Evolutionary conservation across 2,113 vertebrate species (phyloP).

Genomic region (Hydrochoerus hydrochaeris): DNA sequence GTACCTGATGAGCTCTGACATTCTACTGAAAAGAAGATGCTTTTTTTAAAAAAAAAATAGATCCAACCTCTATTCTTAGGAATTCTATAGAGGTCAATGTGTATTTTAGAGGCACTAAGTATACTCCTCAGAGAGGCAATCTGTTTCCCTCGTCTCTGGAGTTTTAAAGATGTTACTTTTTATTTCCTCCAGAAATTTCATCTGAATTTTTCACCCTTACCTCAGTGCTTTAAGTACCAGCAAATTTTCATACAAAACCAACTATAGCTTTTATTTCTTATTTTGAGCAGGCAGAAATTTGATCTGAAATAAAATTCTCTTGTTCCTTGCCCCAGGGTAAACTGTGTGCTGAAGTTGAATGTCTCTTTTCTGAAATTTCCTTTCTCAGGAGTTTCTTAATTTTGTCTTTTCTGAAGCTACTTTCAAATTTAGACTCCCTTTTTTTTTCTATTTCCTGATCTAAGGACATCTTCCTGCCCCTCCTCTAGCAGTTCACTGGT

Average conservation of each 20-base stretch:
- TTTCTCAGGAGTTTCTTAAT: background rate
- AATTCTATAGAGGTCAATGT: constrained; percentile 35
- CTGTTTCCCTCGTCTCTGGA: constrained; percentile 29
- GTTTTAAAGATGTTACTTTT: constrained; percentile 61
- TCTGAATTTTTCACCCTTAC: constrained; percentile 18
- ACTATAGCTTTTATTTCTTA: background rate
- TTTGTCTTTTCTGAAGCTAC: background rate
- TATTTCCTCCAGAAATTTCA: constrained; percentile 46
- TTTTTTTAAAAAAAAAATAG: constrained; percentile 67
- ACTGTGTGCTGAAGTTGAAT: constrained; percentile 1
- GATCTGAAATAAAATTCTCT: constrained; percentile 20
- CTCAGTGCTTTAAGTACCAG: background rate
- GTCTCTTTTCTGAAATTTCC: background rate
- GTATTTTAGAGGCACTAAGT: constrained; percentile 39
- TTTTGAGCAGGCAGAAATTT: constrained; percentile 27
- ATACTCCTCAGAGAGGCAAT: constrained; percentile 42
- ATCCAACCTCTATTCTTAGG: constrained; percentile 30
- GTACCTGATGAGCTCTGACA: constrained; percentile 29
- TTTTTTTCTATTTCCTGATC: background rate
- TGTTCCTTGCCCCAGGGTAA: background rate
- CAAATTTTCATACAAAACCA: background rate
- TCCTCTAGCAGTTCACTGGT: background rate
- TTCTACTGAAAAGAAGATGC: constrained; percentile 14
- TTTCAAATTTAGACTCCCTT: background rate
- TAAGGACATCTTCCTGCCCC: background rate